Base-by-base conservation (phyloP, 2,113 vertebrate genomes). In the Mustela lutreola region DNA sequence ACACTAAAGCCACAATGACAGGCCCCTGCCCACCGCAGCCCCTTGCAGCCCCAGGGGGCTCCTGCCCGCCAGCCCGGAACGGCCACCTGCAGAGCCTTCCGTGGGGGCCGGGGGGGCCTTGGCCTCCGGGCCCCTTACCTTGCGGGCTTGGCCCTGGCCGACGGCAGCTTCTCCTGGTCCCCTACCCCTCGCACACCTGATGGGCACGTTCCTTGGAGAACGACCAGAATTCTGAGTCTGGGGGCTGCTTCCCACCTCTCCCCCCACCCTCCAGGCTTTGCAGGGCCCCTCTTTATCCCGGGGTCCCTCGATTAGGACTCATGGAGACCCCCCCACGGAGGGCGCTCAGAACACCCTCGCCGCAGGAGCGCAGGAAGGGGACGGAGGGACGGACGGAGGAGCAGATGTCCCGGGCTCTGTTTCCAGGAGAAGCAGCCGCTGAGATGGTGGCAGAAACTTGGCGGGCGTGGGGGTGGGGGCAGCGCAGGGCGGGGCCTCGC, bases 1-100 rank as follows among this genome's bases (percentile, higher is more conserved):
- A 94, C 94, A 91, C 95, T 81, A 11, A 94, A 95, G 93, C 90
- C 96, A 75, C 96, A 2, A 78, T 87, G 97, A 80, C 94, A 79
- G 92, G 89, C 83, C 21, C 62, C 11, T 5, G 4, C 78, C 89
- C 21, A 22, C 71, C 9, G 4, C 7, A 3, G 58, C 53, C 48
- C 26, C 12, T 8, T 16, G n/a, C 21, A 3, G 67, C 15, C 45
- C 8, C 14, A 1, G 11, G 22, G 36, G 21, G 39, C 26, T n/a
- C 86, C 91, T 62, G 86, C 48, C 76, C 11, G 0, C 42, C n/a
- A 22, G 58, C 71, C 83, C 70, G 39, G 33, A 18, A 18, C 21
- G 7, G 28, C 45, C 0, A 26, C 56, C 1, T 0, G 18, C 7
- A 31, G 2, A 53, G 22, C 73, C 48, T 81, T 39, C 70, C 42